Evolutionary conservation across 2,888 invertebrate genomes (phyloP).

Genomic region (Leucoptera coffeella): DNA sequence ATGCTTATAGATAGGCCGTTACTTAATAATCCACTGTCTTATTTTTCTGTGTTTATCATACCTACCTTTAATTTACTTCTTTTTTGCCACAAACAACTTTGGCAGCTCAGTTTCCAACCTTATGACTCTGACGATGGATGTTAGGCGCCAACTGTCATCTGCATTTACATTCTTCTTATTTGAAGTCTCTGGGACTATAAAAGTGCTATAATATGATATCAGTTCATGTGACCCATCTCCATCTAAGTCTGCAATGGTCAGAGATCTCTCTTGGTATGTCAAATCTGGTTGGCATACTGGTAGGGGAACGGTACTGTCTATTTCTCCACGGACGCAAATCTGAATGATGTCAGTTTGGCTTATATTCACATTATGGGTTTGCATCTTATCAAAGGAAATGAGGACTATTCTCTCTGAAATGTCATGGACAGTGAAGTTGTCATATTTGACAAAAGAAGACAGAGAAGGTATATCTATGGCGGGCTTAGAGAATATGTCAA

Average conservation of each 20-base stretch:
- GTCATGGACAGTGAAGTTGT: conserved; percentile 46
- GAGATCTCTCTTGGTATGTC: conserved; percentile 64
- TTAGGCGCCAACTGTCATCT: conserved; percentile 54
- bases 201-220: conserved; percentile 69
- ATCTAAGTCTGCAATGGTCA: conserved; percentile 69
- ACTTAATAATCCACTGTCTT: too few species aligned
- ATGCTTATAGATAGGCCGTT: too few species aligned
- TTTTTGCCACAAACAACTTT: conserved; percentile 55
- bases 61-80: too few species aligned
- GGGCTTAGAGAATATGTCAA: conserved; percentile 30
- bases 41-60: too few species aligned
- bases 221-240: conserved; percentile 71
- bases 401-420: conserved; percentile 70
- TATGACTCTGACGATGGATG: conserved; percentile 63
- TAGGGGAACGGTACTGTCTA: conserved; percentile 19
- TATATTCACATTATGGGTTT: conserved; percentile 69
- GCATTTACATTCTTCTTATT: conserved; percentile 24
- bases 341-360: conserved; percentile 74
- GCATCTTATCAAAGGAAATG: conserved; percentile 69
- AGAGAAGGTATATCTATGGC: conserved; percentile 29
- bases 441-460: conserved; percentile 35
- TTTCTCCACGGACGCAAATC: conserved; percentile 52
- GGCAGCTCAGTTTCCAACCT: conserved; percentile 68
- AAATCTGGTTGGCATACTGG: conserved; percentile 68
- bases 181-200: conserved; percentile 34